These are phyloP conservation scores for Dermochelys coriacea DNA, from an alignment of 2,797 vertebrate species.

Conservation along the genomic window DNA sequence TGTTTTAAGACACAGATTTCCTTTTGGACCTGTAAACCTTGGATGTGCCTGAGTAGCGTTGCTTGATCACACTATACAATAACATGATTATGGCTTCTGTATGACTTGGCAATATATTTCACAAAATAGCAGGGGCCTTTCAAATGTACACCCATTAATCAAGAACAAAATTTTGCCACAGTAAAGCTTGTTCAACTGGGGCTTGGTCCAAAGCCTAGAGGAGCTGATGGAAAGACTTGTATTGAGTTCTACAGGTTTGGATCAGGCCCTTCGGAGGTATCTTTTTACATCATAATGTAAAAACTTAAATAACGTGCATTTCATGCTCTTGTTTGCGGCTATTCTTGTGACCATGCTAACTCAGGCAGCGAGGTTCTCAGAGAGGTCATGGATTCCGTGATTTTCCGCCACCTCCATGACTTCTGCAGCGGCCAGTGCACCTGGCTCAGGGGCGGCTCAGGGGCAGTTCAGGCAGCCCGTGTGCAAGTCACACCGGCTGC, in stretches of 20 bases:
- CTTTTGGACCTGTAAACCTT: neutral
- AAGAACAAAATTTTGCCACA: neutral
- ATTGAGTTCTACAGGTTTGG: neutral
- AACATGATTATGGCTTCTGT: neutral
- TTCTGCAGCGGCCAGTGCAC: too few relatives aligned
- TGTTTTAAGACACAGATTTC: neutral
- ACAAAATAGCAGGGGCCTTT: neutral
- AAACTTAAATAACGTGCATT: neutral
- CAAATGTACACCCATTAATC: neutral
- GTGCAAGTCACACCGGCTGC: too few relatives aligned
- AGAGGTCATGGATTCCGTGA: too few relatives aligned
- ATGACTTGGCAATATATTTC: neutral
- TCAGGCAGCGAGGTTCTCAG: neutral
- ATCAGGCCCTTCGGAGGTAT: neutral
- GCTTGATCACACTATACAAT: neutral
- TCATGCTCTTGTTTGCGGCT: neutral
- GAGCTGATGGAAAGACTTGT: fast-evolving
- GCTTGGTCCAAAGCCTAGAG: neutral
- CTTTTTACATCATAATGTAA: neutral
- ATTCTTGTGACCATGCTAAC: neutral
- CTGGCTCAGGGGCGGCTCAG: too few relatives aligned
- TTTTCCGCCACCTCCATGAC: too few relatives aligned
- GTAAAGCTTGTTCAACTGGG: neutral
- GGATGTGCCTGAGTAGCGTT: neutral
- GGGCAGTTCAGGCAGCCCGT: too few relatives aligned